These are phyloP conservation scores for Hydropsyche betteni DNA, from an alignment of 2,888 invertebrate genomes.

Conservation along the genomic window DNA sequence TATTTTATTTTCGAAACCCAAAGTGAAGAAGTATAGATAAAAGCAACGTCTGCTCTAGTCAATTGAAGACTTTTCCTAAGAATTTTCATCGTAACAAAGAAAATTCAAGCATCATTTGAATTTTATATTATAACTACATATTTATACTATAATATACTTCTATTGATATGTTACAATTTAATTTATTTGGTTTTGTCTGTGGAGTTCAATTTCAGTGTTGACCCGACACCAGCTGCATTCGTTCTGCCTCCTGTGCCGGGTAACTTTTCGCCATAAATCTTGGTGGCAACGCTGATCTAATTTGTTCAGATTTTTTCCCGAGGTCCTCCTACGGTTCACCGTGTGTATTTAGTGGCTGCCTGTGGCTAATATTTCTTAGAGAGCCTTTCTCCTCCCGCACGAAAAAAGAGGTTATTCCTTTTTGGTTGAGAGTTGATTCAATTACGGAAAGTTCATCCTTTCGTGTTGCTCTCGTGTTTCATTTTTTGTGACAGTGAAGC, in stretches of 20 bases:
- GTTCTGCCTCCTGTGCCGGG: not conserved
- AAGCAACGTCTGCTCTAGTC: not conserved
- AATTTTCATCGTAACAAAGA: too few relatives aligned
- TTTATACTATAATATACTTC: too few relatives aligned
- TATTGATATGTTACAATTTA: too few relatives aligned
- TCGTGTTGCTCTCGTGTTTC: conserved; percentile 20
- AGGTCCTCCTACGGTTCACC: conserved; percentile 39
- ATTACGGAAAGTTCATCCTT: conserved; percentile 50
- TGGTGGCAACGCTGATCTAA: conserved; percentile 47
- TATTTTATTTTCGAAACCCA: conserved; percentile 9
- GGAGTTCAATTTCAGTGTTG: too few relatives aligned
- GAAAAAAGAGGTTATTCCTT: conserved; percentile 48
- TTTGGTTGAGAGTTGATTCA: conserved; percentile 48
- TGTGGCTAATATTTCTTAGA: conserved; percentile 47
- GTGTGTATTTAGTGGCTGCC: conserved; percentile 38
- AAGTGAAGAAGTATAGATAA: conserved; percentile 13
- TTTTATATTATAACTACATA: too few relatives aligned
- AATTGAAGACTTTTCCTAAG: too few relatives aligned
- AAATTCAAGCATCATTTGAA: too few relatives aligned
- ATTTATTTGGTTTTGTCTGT: not conserved
- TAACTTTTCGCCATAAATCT: conserved; percentile 46
- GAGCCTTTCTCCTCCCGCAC: not conserved
- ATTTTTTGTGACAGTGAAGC: not conserved
- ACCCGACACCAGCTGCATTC: conserved; percentile 37
- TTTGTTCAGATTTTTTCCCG: conserved; percentile 51